Conservation (phyloP, 1,140 invertebrate species). For the Drosophila azteca region DNA sequence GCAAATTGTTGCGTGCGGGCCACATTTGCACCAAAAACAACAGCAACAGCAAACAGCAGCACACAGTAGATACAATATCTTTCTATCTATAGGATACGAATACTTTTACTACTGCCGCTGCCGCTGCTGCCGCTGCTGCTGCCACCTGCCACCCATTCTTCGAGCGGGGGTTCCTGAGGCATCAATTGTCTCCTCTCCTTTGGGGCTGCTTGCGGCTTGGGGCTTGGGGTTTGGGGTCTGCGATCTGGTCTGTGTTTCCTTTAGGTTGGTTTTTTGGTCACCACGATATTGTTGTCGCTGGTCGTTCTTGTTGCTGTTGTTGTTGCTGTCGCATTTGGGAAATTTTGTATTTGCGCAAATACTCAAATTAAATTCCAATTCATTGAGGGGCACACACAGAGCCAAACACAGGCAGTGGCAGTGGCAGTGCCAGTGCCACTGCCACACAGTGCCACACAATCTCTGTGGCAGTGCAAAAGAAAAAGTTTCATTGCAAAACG, state of each 20-base stretch:
- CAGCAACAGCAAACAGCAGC: conserved; percentile 17
- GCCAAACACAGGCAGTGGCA: conserved; percentile 9
- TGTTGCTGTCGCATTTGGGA: conserved; percentile 58
- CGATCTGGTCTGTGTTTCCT: no score
- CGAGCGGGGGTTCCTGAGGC: conserved; percentile 66
- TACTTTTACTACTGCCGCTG: conserved; percentile 10
- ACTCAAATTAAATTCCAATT: conserved; percentile 83
- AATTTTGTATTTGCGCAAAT: conserved; percentile 73
- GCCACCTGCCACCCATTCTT: conserved; percentile 69
- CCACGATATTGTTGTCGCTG: conserved; percentile 70
- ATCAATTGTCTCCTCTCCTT: conserved; percentile 65
- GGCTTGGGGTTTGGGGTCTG: no score
- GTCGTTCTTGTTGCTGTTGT: conserved; percentile 11
- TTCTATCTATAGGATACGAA: conserved; percentile 31
- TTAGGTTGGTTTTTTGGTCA: conserved; percentile 17
- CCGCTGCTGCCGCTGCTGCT: no score
- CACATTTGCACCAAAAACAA: conserved; percentile 60
- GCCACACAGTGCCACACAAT: conserved; percentile 5
- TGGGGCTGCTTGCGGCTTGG: no score
- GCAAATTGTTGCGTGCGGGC: conserved; percentile 82
- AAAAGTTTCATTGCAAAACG: conserved; percentile 54
- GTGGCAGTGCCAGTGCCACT: conserved; percentile 20
- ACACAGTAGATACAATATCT: conserved; percentile 58
- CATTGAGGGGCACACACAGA: conserved; percentile 73
- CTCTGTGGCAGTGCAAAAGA: conserved; percentile 50